Conservation (phyloP, 2,797 vertebrate genomes). For the Pseudochromis fuscus region DNA sequence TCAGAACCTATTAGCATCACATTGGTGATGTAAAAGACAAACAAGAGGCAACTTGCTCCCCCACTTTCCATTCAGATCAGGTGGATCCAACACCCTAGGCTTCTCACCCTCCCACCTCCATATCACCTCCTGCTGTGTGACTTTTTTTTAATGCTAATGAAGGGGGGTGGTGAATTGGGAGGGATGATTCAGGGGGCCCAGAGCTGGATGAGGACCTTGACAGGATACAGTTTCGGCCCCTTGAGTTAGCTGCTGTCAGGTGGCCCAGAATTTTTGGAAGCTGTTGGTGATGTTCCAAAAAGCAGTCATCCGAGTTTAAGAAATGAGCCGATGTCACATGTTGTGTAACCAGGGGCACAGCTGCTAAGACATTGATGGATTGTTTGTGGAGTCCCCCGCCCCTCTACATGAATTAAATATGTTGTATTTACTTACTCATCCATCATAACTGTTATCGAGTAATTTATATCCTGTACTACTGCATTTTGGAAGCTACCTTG, state of each 20-base stretch:
- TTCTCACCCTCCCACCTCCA: conserved; percentile 10
- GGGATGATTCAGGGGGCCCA: neutral
- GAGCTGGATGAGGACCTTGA: conserved; percentile 4
- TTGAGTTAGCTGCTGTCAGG: conserved; percentile 7
- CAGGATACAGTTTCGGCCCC: conserved; percentile 38
- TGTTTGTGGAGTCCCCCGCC: neutral
- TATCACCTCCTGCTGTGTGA: conserved; percentile 34
- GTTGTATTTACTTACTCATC: neutral
- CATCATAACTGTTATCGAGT: neutral
- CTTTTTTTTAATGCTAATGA: conserved; percentile 30
- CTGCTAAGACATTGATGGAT: conserved; percentile 20
- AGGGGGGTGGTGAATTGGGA: neutral
- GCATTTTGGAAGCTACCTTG: neutral
- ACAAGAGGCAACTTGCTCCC: conserved; percentile 13
- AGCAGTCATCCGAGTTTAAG: conserved; percentile 8
- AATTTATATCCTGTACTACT: neutral
- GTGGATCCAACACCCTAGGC: conserved; percentile 36
- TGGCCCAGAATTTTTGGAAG: conserved; percentile 29
- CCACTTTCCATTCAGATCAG: conserved; percentile 24
- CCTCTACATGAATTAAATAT: conserved; percentile 5
- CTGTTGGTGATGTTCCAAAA: conserved; percentile 19
- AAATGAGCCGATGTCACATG: conserved; percentile 35
- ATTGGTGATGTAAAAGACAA: conserved; percentile 18
- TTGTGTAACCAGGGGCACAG: conserved; percentile 35
- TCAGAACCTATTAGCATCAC: conserved; percentile 4